Evolutionary conservation across 2,888 invertebrate species (phyloP).

Genomic region (Lepetodrilus schrolli): DNA sequence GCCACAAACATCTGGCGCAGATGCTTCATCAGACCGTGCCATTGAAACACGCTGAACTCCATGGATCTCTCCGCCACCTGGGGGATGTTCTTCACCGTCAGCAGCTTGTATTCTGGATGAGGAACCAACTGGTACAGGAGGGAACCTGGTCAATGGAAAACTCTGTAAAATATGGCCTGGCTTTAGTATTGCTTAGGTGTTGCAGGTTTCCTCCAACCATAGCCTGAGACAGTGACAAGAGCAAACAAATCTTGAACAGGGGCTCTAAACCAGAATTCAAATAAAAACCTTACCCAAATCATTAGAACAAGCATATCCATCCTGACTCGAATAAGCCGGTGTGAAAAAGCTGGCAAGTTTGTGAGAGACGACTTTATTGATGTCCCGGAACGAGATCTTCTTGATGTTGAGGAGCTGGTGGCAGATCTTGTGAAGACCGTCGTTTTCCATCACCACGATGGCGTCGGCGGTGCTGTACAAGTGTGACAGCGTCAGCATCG

Average conservation of each 20-base stretch:
- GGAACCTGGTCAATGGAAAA: conserved; percentile 54
- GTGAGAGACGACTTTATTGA: conserved; percentile 72
- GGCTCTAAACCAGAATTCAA: too few relatives aligned
- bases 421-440: conserved; percentile 73
- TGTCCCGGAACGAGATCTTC: conserved; percentile 70
- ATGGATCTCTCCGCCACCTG: conserved; percentile 69
- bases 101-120: conserved; percentile 73
- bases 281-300: conserved; percentile 62
- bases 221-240: too few relatives aligned
- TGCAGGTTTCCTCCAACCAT: too few relatives aligned
- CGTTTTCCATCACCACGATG: conserved; percentile 74
- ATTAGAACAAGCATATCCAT: conserved; percentile 44
- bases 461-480: conserved; percentile 74
- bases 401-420: conserved; percentile 69
- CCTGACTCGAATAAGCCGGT: conserved; percentile 49
- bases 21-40: conserved; percentile 73
- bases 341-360: conserved; percentile 68
- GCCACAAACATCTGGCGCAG: conserved; percentile 75
- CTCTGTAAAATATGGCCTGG: neutral
- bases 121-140: conserved; percentile 69
- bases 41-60: conserved; percentile 72
- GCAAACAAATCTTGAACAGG: too few relatives aligned
- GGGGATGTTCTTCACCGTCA: conserved; percentile 72
- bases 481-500: conserved; percentile 73
- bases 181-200: too few relatives aligned